phyloP scores from a whole-genome alignment of 1,140 invertebrate genomes.

The Bicyclus anynana region DNA sequence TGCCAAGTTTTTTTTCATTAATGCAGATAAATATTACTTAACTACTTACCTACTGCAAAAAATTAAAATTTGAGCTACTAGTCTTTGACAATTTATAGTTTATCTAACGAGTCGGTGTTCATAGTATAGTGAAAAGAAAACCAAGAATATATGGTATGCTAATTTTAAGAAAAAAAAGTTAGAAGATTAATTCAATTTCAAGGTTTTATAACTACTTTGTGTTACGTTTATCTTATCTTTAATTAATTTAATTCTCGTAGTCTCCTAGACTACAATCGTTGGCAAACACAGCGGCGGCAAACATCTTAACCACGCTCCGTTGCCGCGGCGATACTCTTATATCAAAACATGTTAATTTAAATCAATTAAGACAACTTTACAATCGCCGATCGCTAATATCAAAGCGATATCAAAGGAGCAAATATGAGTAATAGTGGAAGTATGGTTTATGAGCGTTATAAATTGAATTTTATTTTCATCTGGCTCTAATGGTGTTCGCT shows the following conservation, averaged over 20 bases:
- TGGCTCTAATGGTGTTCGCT: constrained; percentile 15
- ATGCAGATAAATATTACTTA: no score
- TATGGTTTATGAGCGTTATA: constrained; percentile 23
- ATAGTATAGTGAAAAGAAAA: no score
- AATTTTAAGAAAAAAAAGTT: no score
- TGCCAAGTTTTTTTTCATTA: no score
- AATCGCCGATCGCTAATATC: constrained; percentile 27
- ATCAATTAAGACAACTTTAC: constrained; percentile 41
- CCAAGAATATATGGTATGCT: no score
- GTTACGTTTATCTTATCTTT: no score
- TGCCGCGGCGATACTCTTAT: constrained; percentile 29
- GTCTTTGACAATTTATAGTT: no score
- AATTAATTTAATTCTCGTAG: neutral
- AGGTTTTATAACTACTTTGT: no score
- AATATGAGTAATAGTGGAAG: constrained; percentile 20
- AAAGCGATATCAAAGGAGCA: constrained; percentile 21
- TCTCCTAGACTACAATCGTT: constrained; percentile 33
- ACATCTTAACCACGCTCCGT: constrained; percentile 47
- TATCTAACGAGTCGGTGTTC: no score
- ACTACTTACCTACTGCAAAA: no score
- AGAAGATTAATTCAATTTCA: no score
- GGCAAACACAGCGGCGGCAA: constrained; percentile 48
- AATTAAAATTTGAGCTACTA: no score
- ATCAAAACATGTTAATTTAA: constrained; percentile 57
- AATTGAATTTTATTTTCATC: constrained; percentile 26